Evolutionary conservation across 2,797 vertebrate species (phyloP).

Genomic region (Crypturellus tataupa): DNA sequence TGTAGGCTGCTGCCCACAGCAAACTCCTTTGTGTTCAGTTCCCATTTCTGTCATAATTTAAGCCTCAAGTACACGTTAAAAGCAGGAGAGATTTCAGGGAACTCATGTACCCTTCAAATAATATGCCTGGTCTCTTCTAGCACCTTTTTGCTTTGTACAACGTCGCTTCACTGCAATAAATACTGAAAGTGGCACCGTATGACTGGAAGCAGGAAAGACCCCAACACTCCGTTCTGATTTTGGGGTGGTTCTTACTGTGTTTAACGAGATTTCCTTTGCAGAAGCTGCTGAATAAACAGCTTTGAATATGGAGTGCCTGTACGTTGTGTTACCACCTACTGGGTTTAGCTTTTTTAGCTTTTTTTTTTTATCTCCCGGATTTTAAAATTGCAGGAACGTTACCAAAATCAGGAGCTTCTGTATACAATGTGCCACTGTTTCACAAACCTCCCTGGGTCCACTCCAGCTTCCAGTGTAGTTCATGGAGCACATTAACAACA

Average conservation of each 20-base stretch:
- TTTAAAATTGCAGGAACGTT: not conserved
- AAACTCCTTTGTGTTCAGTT: slow-evolving; percentile 60
- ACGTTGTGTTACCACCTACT: no score
- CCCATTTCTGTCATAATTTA: not conserved
- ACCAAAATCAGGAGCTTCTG: not conserved
- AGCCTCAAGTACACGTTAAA: slow-evolving; percentile 21
- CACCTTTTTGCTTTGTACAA: not conserved
- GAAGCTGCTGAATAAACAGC: no score
- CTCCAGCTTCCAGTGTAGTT: not conserved
- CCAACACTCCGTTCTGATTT: not conserved
- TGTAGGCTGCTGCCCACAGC: slow-evolving; percentile 23
- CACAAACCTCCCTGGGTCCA: not conserved
- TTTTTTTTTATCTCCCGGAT: not conserved
- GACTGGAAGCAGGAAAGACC: not conserved
- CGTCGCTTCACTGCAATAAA: not conserved
- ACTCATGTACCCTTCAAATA: not conserved
- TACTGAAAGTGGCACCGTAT: not conserved
- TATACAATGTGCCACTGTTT: not conserved
- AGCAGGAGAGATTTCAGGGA: not conserved
- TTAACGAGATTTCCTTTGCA: not conserved
- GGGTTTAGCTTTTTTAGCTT: not conserved
- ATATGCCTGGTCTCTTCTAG: not conserved
- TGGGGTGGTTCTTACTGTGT: not conserved
- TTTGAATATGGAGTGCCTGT: not conserved
- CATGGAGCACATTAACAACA: not conserved